A percentile compares a stretch with the other conserved stretches of the same genome.
phyloP scores from a whole-genome alignment of 1,140 invertebrate genomes.

The Diorhabda elongata region DNA sequence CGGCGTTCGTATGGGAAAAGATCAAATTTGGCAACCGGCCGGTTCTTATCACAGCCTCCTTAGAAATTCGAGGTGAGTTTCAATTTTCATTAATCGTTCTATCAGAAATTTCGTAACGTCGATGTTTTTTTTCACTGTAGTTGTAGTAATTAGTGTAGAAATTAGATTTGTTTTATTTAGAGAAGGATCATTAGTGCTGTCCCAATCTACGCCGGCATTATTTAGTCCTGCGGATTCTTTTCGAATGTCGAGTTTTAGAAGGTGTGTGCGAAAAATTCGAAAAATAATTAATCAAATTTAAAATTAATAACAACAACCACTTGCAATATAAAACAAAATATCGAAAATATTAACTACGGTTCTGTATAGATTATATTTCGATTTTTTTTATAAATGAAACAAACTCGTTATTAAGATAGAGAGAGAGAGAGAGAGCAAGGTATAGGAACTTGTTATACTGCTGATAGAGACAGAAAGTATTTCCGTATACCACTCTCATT shows the following conservation, averaged over 20 bases:
- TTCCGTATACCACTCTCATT: too few relatives aligned
- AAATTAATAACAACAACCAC: too few relatives aligned
- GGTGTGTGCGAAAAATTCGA: slow-evolving; percentile 22
- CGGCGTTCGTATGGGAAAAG: slow-evolving; percentile 61
- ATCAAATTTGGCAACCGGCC: slow-evolving; percentile 68
- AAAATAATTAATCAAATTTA: too few relatives aligned
- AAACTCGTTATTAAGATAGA: too few relatives aligned
- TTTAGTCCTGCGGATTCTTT: slow-evolving; percentile 34
- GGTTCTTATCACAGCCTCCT: slow-evolving; percentile 40
- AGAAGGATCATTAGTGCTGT: slow-evolving; percentile 11
- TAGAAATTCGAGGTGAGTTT: slow-evolving; percentile 52
- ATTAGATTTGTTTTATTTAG: slow-evolving; percentile 16
- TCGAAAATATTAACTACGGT: too few relatives aligned
- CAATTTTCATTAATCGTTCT: not conserved
- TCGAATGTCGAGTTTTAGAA: slow-evolving; percentile 20
- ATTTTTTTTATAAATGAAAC: too few relatives aligned
- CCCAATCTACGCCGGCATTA: slow-evolving; percentile 21
- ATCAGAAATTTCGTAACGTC: too few relatives aligned
- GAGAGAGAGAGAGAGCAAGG: too few relatives aligned
- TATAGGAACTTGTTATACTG: too few relatives aligned
- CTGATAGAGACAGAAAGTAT: too few relatives aligned
- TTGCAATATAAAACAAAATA: too few relatives aligned
- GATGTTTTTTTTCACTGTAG: not conserved
- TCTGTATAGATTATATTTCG: too few relatives aligned
- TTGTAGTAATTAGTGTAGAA: slow-evolving; percentile 13